Base-by-base conservation (phyloP, 2,797 vertebrate genomes). In the Antrozous pallidus region DNA sequence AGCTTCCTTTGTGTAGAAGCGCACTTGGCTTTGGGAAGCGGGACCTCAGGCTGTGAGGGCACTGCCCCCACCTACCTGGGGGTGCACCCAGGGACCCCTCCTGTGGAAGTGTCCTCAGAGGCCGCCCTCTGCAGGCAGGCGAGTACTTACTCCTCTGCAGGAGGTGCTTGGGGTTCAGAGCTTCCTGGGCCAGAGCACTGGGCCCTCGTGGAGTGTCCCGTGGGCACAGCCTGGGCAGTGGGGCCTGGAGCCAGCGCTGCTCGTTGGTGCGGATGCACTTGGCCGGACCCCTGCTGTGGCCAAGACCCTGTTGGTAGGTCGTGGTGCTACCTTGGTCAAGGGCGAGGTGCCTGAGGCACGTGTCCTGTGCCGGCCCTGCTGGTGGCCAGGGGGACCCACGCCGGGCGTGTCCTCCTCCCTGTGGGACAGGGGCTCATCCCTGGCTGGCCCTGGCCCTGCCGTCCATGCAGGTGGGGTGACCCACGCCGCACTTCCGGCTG, bases 401-500 rank as follows among this genome's bases (percentile, higher is more conserved):
- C 33, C 12, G 14, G n/a, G 24, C 40, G 1, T 20, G 77, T n/a
- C 56, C 79, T 33, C 45, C 24, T 28, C 45, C 12, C 47, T 69
- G 58, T 51, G 18, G 26, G 18, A 56, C 31, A 18, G 49, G n/a
- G n/a, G n/a, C n/a, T n/a, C n/a, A n/a, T n/a, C n/a, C n/a, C 31
- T 49, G 47, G 33, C 31, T 47, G 26, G 73, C 73, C 33, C 26
- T 26, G 36, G 36, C 61, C 18, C 20, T 1, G 10, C 38, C 4
- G 0, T 70, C 38, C 4, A 5, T 2, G 0, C 8, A 22, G 49
- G 61, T 6, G 40, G 49, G 20, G 33, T 13, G 20, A 36, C 18
- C n/a, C 51, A 6, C 3, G 0, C 3, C 0, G 0, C 31, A 2
- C 31, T 3, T 22, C 16, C 16, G 16, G 36, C 22, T 3, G 6